These are phyloP conservation scores for Drosophila subpulchrella DNA, from an alignment of 1,140 invertebrate genomes.

Conservation along the genomic window DNA sequence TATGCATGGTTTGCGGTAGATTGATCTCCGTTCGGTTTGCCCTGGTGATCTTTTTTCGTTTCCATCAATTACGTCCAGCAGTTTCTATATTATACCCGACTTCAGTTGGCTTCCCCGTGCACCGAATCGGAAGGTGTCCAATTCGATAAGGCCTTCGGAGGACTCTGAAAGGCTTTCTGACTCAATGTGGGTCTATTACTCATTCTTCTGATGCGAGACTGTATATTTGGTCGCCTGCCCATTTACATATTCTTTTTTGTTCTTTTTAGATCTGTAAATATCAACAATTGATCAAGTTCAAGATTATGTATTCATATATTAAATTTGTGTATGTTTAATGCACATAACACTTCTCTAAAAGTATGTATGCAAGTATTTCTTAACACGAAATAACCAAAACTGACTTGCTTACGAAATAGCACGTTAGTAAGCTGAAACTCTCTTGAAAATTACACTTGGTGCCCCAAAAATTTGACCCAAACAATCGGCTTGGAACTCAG, in stretches of 20 bases:
- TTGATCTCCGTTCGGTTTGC: slow-evolving; percentile 20
- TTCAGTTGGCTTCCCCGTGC: slow-evolving; percentile 14
- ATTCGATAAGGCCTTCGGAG: not conserved
- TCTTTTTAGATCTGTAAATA: not conserved
- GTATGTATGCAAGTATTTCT: too few relatives aligned
- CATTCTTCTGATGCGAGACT: slow-evolving; percentile 1
- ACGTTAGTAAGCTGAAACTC: too few relatives aligned
- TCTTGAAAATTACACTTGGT: too few relatives aligned
- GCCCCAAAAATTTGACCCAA: too few relatives aligned
- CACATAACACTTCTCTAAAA: too few relatives aligned
- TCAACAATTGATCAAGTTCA: too few relatives aligned
- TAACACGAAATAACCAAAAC: too few relatives aligned
- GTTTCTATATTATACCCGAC: slow-evolving; percentile 6
- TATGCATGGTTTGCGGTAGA: slow-evolving; percentile 16
- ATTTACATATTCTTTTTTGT: too few relatives aligned
- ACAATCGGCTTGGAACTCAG: too few relatives aligned
- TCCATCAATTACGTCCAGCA: slow-evolving; percentile 64
- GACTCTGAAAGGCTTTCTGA: not conserved
- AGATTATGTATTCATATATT: too few relatives aligned
- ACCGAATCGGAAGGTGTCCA: not conserved
- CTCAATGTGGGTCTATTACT: not conserved
- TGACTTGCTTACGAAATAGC: too few relatives aligned
- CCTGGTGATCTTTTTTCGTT: slow-evolving; percentile 55
- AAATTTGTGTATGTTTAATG: too few relatives aligned
- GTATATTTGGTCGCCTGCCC: slow-evolving; percentile 2